Percentiles rank a stretch among this genome's conserved stretches.
phyloP scores from a whole-genome alignment of 2,888 invertebrate species.

The Sinopyrophorus schimmeli region DNA sequence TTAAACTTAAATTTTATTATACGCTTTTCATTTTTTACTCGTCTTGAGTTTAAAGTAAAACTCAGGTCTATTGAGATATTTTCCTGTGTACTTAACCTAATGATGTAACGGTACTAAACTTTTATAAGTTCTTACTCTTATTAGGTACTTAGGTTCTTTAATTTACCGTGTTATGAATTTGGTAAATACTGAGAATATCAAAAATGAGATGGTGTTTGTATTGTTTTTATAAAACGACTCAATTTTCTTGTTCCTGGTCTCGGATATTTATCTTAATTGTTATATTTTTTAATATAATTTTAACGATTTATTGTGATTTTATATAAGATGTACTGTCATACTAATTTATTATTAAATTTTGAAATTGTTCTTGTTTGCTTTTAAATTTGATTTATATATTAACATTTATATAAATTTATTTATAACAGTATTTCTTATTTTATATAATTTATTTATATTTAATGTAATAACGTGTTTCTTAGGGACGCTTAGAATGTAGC shows the following conservation, averaged over 20 bases:
- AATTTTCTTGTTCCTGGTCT: constrained; percentile 21
- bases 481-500: constrained; percentile 2
- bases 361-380: constrained; percentile 24
- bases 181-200: not conserved
- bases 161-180: constrained; percentile 3
- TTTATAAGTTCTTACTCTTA: constrained; percentile 6
- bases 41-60: not conserved
- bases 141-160: constrained; percentile 15
- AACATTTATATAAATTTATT: constrained; percentile 21
- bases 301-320: constrained; percentile 19
- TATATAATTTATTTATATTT: constrained; percentile 5
- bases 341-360: constrained; percentile 31
- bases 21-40: constrained; percentile 1
- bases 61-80: constrained; percentile 5
- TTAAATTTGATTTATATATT: constrained; percentile 18
- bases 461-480: not conserved
- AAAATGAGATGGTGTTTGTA: not conserved
- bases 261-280: constrained; percentile 11
- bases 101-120: constrained; percentile 29
- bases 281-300: constrained; percentile 8
- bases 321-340: constrained; percentile 21
- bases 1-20: constrained; percentile 7
- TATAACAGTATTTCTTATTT: constrained; percentile 11
- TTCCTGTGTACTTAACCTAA: constrained; percentile 8
- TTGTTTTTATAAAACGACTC: not conserved